These are phyloP conservation scores for Phoenicopterus ruber DNA, from an alignment of 2,113 vertebrate species.

Conservation along the genomic window DNA sequence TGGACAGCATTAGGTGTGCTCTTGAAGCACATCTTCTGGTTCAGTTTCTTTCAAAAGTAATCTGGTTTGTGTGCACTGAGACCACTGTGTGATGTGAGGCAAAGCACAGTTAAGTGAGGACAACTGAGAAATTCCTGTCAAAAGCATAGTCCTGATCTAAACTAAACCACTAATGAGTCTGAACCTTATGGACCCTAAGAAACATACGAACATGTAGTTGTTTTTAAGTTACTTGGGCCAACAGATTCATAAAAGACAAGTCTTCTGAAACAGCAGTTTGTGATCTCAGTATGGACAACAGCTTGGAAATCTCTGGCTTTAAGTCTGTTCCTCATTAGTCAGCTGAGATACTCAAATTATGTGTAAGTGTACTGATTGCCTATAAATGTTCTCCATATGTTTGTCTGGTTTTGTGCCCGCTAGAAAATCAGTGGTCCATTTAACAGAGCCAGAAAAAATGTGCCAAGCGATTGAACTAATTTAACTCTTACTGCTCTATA, in stretches of 20 bases:
- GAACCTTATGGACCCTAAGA: background rate
- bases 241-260: background rate
- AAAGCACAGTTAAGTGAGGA: background rate
- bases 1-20: background rate
- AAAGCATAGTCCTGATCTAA: background rate
- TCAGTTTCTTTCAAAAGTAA: background rate
- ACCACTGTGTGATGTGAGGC: background rate
- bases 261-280: background rate
- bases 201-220: background rate
- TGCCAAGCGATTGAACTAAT: background rate
- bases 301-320: conserved; percentile 19
- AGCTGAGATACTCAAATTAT: conserved; percentile 21
- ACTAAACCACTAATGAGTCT: background rate
- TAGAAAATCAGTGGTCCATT: conserved; percentile 20
- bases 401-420: conserved; percentile 22
- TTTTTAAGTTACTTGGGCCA: background rate
- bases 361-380: background rate
- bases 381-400: conserved; percentile 42
- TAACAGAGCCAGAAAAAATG: background rate
- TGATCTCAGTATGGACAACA: conserved; percentile 8
- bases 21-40: background rate
- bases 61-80: background rate
- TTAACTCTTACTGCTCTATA: background rate
- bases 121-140: background rate
- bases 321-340: conserved; percentile 45